Conservation (phyloP, 2,888 invertebrate species). For the Dolichopus griseipennis region DNA sequence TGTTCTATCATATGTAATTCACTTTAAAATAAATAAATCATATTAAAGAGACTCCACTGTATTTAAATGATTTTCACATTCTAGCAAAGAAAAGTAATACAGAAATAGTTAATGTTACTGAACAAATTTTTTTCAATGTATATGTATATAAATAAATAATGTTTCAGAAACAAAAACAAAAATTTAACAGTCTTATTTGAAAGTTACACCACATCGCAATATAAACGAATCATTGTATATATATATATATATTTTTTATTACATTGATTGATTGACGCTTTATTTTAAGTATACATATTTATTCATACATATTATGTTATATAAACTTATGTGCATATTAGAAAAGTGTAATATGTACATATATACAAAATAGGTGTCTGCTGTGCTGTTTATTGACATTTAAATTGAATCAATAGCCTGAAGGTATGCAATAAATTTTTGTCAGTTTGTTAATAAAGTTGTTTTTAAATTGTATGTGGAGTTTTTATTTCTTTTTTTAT, state of each 20-base stretch:
- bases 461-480: not conserved
- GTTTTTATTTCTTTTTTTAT: too few species aligned
- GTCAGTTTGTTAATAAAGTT: conserved; percentile 1
- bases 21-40: too few species aligned
- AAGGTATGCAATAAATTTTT: not conserved
- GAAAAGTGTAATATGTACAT: too few species aligned
- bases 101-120: too few species aligned
- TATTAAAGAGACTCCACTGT: too few species aligned
- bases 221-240: not conserved
- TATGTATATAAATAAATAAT: not conserved
- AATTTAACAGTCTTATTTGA: not conserved
- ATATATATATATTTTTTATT: too few species aligned
- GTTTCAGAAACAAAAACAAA: not conserved
- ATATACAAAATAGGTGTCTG: too few species aligned
- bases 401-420: conserved; percentile 4
- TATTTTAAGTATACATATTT: not conserved
- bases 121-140: not conserved
- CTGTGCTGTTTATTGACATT: not conserved
- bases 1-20: too few species aligned
- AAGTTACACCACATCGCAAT: not conserved
- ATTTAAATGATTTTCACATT: too few species aligned
- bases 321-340: too few species aligned
- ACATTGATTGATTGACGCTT: not conserved
- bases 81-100: too few species aligned
- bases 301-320: too few species aligned